Percentiles rank a stretch among this genome's conserved stretches.
Conservation (phyloP, 2,797 vertebrate species). For the Syndactyla subalaris region DNA sequence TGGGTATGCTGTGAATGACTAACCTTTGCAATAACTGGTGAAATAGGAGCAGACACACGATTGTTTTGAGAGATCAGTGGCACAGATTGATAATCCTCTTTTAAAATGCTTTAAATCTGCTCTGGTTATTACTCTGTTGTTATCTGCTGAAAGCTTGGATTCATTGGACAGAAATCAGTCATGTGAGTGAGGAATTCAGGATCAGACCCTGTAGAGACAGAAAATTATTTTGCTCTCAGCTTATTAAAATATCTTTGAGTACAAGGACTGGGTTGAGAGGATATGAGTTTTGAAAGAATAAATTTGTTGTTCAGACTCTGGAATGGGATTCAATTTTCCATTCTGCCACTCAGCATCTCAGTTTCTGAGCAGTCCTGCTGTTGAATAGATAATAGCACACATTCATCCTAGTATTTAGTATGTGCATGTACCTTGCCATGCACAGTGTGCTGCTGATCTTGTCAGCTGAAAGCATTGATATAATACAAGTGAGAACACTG, state of each 20-base stretch:
- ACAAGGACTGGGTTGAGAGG: neutral
- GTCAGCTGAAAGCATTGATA: neutral
- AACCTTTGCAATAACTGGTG: neutral
- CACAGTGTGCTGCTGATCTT: slow-evolving; percentile 16
- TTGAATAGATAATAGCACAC: slow-evolving; percentile 24
- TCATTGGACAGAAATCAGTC: neutral
- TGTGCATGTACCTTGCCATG: neutral
- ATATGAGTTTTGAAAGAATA: slow-evolving; percentile 21
- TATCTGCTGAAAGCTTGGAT: slow-evolving; percentile 11
- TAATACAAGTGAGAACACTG: neutral
- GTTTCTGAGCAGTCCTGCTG: neutral
- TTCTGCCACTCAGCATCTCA: slow-evolving; percentile 19
- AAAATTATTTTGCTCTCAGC: slow-evolving; percentile 21
- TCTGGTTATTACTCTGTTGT: neutral
- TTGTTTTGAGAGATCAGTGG: neutral
- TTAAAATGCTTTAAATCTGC: slow-evolving; percentile 1
- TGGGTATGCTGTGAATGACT: neutral
- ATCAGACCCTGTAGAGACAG: neutral
- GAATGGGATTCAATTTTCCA: slow-evolving; percentile 32
- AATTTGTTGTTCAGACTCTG: slow-evolving; percentile 4
- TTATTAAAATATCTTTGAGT: slow-evolving; percentile 17
- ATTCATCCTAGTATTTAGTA: neutral
- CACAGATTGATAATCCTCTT: slow-evolving; percentile 2
- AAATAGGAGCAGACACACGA: neutral
- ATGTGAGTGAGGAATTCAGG: neutral